Evolutionary conservation across 1,140 invertebrate genomes (phyloP), one percentile per base, ranked within the genome.

Genomic region (Polypedilum vanderplanki): DNA sequence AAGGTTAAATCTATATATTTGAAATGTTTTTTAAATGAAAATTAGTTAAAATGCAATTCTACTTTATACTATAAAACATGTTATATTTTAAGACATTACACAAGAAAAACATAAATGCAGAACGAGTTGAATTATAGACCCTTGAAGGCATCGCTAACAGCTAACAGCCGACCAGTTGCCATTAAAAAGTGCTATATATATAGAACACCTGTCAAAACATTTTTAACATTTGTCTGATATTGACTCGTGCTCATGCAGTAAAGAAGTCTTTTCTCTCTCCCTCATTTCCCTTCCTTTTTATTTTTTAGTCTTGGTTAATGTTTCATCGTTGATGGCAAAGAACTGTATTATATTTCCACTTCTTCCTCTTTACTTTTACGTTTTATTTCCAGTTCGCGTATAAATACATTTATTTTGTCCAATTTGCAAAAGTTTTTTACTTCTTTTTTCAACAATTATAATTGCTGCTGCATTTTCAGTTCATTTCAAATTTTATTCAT

Each of bases 181-280:
- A 57, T 57, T 57, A n/a, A 57, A 57, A 12, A 57, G 46, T n/a
- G 46, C 46, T 57, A 57, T n/a, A 57, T 57, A 57, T 57, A 57
- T 57, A 57, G 46, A 57, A 57, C 65, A 70, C 65, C 65, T 70
- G 65, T 70, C 65, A 70, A 70, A 70, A 70, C 65, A 70, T 70
- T 70, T 70, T n/a, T 70, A 70, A 70, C 65, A 70, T 70, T 70
- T 70, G 65, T 70, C 18, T 70, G 65, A 70, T 70, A 70, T 70
- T 70, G 65, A 70, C 65, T 70, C 65, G 65, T 20, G 65, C 65
- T 70, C 65, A 70, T 70, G 17, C 17, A 70, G 9, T 70, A 22
- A 70, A 57, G 10, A 57, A 18, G 46, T 70, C 20, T 70, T 70
- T 15, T 57, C n/a, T 18, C 20, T 70, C 65, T 70, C 65, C 65